Base-by-base conservation (phyloP, 2,888 invertebrate species). In the Hypselothyrea guttata region DNA sequence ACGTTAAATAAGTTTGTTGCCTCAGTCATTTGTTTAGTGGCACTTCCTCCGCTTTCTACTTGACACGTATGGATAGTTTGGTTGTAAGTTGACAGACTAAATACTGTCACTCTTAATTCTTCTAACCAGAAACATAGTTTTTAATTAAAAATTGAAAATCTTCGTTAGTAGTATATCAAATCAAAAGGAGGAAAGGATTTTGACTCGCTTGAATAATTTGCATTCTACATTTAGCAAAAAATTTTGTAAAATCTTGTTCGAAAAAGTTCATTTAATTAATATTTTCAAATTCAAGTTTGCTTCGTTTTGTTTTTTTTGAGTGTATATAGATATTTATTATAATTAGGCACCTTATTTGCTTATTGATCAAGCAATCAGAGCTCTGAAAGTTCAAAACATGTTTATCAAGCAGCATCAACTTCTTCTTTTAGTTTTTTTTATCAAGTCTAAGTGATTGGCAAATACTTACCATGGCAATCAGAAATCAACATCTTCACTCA, bases 141-240 rank as follows among this genome's bases (percentile, higher is more conserved):
- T 4, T 22, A 22, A 22, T 22, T 22, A 22, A 4, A 2, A 22
- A 22, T 22, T 22, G 22, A 5, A 22, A 22, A 22, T 22, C 22
- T 38, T 61, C 27, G 13, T 51, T 53, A n/a, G 22, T 4, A 22
- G 5, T 22, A 22, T n/a, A 53, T 47, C 42, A 66, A 59, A 58
- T 53, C 68, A 75, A 78, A 22, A 78, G 78, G 83, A 85, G 85
- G 79, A 78, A 78, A 79, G 84, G n/a, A n/a, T n/a, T 74, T 52
- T 30, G 57, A 55, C 1, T 37, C 42, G 48, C 27, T 52, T 34
- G 4, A 59, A 42, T 65, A 35, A 47, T 22, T 22, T 22, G 22
- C 5, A 4, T 22, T 22, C 22, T 22, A 22, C 22, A 22, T 22
- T 5, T 22, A 22, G 22, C 2, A 22, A 22, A 22, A 22, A 22